Base-by-base conservation (phyloP, 2,888 invertebrate genomes). In the Pseudococcus jackbeardsleyi region DNA sequence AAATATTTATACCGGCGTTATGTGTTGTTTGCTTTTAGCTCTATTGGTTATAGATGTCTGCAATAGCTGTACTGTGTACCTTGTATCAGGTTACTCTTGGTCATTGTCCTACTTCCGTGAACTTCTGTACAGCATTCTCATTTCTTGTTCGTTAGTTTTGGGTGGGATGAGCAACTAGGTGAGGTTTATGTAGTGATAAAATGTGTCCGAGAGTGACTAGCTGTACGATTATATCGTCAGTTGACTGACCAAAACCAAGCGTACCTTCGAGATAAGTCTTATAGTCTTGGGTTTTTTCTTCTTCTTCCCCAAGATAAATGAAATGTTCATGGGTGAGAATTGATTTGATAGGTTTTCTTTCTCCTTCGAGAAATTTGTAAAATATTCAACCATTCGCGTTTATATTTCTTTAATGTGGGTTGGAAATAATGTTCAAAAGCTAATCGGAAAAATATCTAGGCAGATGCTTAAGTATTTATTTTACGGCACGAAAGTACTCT, bases 81-180 rank as follows among this genome's bases (percentile, higher is more conserved):
- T 86, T 72, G 72, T 77, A 86, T 86, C 72, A 86, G 86, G 86
- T 86, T 86, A 86, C 77, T 86, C 86, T 72, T 86, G 86, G 86
- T 86, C 86, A 86, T 86, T 86, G 86, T 86, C 86, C 86, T 86
- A 86, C 86, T 86, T 86, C 86, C 86, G 86, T 86, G 86, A 86
- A 86, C 86, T 86, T 86, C 86, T 86, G 86, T 86, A 86, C 86
- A 86, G 86, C 86, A 86, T 86, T 86, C 86, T 68, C 77, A 64
- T 86, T 86, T 86, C 86, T 72, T 86, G 72, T 64, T 59, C 46
- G 86, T 48, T 72, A 68, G 86, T 86, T 86, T 86, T 86, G 68
- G 77, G 86, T 86, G 86, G 72, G 86, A 86, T 72, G 86, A 86
- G 39, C 86, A 77, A 86, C 64, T 86, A 79, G 79, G 79, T 79